phyloP scores from a whole-genome alignment of 2,797 vertebrate species.

The Valencia hispanica region DNA sequence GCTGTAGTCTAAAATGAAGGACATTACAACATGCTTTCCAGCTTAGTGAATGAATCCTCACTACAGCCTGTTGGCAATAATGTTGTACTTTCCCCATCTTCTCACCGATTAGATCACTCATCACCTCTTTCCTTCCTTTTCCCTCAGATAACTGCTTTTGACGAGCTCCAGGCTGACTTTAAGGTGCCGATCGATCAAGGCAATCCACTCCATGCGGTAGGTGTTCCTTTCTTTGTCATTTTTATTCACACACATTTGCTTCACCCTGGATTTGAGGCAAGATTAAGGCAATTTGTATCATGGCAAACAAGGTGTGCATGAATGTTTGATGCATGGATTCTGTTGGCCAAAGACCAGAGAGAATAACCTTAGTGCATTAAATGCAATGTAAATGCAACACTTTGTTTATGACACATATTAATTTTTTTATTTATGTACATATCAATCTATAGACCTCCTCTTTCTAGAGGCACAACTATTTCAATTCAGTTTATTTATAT shows the following conservation, averaged over 20 bases:
- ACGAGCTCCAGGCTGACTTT: conserved; percentile 96
- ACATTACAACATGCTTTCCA: not conserved
- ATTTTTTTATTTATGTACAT: too few species aligned
- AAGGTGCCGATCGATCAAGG: conserved; percentile 98
- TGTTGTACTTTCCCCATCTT: conserved; percentile 7
- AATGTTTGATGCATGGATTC: not conserved
- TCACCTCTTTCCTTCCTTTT: conserved; percentile 16
- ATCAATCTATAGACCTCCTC: too few species aligned
- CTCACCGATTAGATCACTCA: conserved; percentile 42
- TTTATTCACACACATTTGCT: not conserved
- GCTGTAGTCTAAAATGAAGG: not conserved
- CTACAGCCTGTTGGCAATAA: not conserved
- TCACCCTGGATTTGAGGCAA: not conserved
- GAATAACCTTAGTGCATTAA: not conserved
- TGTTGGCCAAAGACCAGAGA: not conserved
- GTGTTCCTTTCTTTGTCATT: conserved; percentile 53
- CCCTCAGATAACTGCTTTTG: conserved; percentile 94
- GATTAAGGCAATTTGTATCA: too few species aligned
- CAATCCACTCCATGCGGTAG: conserved; percentile 94
- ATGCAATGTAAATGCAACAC: too few species aligned
- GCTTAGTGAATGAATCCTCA: not conserved
- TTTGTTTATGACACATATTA: too few species aligned
- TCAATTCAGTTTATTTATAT: too few species aligned
- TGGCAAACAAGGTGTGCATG: not conserved
- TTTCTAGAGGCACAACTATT: too few species aligned